Evolutionary conservation across 2,888 invertebrate species (phyloP), one percentile per base, ranked within the genome.

Genomic region (Scaeva pyrastri): DNA sequence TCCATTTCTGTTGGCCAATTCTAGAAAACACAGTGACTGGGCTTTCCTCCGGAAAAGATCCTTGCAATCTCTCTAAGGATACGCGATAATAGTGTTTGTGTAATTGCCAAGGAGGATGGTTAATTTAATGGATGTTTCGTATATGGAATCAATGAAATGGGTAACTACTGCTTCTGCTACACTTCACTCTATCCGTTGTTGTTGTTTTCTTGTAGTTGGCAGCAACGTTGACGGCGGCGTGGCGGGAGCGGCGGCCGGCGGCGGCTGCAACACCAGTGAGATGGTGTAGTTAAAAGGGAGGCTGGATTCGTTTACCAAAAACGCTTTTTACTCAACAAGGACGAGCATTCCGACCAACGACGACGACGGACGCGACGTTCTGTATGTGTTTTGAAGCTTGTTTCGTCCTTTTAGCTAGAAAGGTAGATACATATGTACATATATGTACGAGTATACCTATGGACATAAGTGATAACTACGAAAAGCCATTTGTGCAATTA

Each of bases 401-500:
- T 43, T 21, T 26, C 45, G 16, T 64, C 23, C 64, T 64, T 16
- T 39, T 41, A 12, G 41, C 5, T 31, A 31, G 31, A 1, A 31
- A 31, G 31, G 2, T 31, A 2, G 31, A 8, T 31, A 31, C 31
- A 52, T 7, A 8, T 8, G 21, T 36, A 6, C 14, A 14, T 21
- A 60, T 23, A 66, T 72, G 71, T 58, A 84, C 84, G 70, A n/a
- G n/a, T n/a, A n/a, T n/a, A n/a, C n/a, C n/a, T n/a, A n/a, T n/a
- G n/a, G n/a, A n/a, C n/a, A n/a, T n/a, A 79, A 80, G 84, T 84
- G 84, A 84, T 84, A 84, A 84, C 84, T 80, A 80, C 75, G 80
- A 84, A 84, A 84, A 84, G 84, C 84, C 84, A 84, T 84, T 84
- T 84, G 84, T 80, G 84, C 64, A 84, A 84, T 84, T 84, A 84